phyloP scores from a whole-genome alignment of 2,797 vertebrate genomes.

The Rhinella marina region DNA sequence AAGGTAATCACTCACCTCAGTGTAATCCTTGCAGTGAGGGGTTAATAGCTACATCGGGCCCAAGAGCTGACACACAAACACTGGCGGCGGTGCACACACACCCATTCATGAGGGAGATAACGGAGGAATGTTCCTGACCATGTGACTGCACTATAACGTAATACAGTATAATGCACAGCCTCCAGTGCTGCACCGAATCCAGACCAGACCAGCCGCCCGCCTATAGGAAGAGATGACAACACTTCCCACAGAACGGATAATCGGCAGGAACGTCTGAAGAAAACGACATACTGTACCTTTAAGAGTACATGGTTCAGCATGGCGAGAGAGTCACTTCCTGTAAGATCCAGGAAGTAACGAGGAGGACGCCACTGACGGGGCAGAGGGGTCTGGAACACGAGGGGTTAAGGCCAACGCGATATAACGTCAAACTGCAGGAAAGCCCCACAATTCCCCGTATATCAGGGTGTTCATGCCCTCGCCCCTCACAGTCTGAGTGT shows the following conservation, averaged over 20 bases:
- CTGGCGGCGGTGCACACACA: neutral
- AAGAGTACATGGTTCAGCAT: neutral
- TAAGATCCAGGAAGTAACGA: neutral
- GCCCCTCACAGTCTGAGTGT: too few relatives aligned
- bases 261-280: too few relatives aligned
- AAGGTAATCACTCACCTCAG: neutral
- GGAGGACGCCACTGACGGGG: neutral
- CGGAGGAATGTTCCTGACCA: neutral
- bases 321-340: neutral
- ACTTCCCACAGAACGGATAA: too few relatives aligned
- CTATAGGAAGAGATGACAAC: neutral
- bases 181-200: too few relatives aligned
- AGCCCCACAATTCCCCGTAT: neutral
- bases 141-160: neutral
- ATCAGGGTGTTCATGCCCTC: neutral
- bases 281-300: neutral
- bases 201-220: too few relatives aligned
- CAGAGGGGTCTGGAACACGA: neutral
- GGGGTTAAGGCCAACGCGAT: neutral
- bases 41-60: neutral
- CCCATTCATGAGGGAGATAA: neutral
- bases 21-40: neutral
- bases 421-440: neutral
- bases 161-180: neutral
- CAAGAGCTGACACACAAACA: neutral